phyloP scores from a whole-genome alignment of 2,888 invertebrate genomes.

The Hypomecis atomaria region DNA sequence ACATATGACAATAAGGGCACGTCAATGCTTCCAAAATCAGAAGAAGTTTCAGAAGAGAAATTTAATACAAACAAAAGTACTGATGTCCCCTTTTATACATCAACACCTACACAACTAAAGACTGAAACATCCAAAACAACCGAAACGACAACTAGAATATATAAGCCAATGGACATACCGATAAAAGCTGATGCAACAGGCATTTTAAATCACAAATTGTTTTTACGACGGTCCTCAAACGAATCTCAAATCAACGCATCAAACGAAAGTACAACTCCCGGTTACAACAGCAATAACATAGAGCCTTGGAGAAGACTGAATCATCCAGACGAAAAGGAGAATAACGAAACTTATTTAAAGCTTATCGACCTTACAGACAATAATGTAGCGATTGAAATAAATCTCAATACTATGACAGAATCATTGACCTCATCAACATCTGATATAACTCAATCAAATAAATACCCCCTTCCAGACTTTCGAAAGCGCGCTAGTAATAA shows the following conservation, averaged over 20 bases:
- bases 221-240: not conserved
- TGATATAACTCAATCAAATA: too few relatives aligned
- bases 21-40: not conserved
- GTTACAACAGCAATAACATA: not conserved
- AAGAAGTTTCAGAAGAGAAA: not conserved
- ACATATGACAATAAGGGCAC: not conserved
- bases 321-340: not conserved
- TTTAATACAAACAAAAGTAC: too few relatives aligned
- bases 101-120: not conserved
- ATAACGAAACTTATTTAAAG: not conserved
- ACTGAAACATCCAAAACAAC: not conserved
- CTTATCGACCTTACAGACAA: too few relatives aligned
- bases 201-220: not conserved
- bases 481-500: too few relatives aligned
- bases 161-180: not conserved
- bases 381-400: too few relatives aligned
- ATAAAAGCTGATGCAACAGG: not conserved
- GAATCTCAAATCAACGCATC: not conserved
- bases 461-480: too few relatives aligned
- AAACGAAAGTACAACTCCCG: not conserved
- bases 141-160: not conserved
- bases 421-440: too few relatives aligned
- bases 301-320: not conserved
- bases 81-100: not conserved
- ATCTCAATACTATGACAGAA: too few relatives aligned